Conservation (phyloP, 2,113 vertebrate genomes). For the Boleophthalmus pectinirostris region DNA sequence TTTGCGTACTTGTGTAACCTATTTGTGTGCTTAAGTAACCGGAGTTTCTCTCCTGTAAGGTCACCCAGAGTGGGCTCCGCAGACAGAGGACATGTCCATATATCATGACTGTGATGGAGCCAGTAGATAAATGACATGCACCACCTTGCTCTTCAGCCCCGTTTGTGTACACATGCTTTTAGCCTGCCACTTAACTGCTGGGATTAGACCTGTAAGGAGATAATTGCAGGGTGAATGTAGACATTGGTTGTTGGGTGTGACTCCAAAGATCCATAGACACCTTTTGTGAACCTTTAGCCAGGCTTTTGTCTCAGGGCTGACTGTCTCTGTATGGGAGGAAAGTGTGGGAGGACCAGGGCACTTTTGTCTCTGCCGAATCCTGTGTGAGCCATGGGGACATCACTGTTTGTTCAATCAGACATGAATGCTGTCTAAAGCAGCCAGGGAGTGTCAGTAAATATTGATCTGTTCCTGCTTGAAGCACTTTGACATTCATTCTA, state of each 20-base stretch:
- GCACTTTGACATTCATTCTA: slow-evolving; percentile 53
- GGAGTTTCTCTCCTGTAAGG: slow-evolving; percentile 36
- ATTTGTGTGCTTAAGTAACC: slow-evolving; percentile 8
- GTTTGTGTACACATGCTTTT: slow-evolving; percentile 82
- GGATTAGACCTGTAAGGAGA: slow-evolving; percentile 74
- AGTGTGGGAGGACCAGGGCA: slow-evolving; percentile 26
- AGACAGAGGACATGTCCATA: slow-evolving; percentile 50
- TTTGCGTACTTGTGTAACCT: slow-evolving; percentile 1
- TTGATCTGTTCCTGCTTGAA: slow-evolving; percentile 67
- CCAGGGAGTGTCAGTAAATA: slow-evolving; percentile 72
- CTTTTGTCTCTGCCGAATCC: slow-evolving; percentile 36
- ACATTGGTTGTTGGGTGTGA: slow-evolving; percentile 58
- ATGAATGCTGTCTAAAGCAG: slow-evolving; percentile 69
- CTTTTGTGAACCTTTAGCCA: slow-evolving; percentile 75
- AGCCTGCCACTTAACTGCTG: slow-evolving; percentile 77
- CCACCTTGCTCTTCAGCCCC: slow-evolving; percentile 58
- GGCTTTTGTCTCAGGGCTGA: slow-evolving; percentile 60
- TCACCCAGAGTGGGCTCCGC: slow-evolving; percentile 54
- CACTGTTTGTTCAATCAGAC: slow-evolving; percentile 65
- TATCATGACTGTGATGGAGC: slow-evolving; percentile 69
- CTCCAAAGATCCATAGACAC: slow-evolving; percentile 70
- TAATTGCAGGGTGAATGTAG: slow-evolving; percentile 75
- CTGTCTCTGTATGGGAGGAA: slow-evolving; percentile 31
- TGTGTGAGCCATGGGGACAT: slow-evolving; percentile 58
- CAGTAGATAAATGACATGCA: slow-evolving; percentile 64